Base-by-base conservation (phyloP, 2,888 invertebrate genomes). In the Mechanitis mazaeus region DNA sequence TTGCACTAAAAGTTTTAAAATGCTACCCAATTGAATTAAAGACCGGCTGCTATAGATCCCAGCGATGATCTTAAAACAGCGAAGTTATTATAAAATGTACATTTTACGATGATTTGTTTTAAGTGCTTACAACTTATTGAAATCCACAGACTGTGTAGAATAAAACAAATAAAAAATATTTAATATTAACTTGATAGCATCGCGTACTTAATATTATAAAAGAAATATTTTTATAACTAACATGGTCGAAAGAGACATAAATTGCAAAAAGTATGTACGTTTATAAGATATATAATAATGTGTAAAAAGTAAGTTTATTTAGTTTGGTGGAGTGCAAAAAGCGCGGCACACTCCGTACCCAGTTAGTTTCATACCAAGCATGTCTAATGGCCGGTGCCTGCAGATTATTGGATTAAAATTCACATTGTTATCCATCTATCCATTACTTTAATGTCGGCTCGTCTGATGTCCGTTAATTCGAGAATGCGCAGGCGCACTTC, bases 391-490 rank as follows among this genome's bases (percentile, higher is more conserved):
- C 35, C 12, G 54, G 45, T 59, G 54, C 54, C 54, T 58, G 54
- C 35, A 50, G 28, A 54, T 46, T 33, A 55, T 33, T 59, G 42
- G 35, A 33, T 54, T 45, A 45, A 59, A 45, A 54, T 55, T 55
- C 7, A 31, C 55, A 31, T 47, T 59, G 59, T 60, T 60, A 45
- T 35, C 56, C 53, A 38, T 46, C 53, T 54, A 38, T 53, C 57
- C 56, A 54, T 57, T 38, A 58, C 45, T 50, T 45, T 46, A 38
- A 54, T 53, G 68, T 64, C 70, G 68, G 70, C 60, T 46, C 56
- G 45, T 63, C 62, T 67, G 68, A 67, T 66, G 62, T 47, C 63
- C 63, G 66, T 67, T 67, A 64, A 58, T 56, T 63, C 50, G 50
- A 31, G 31, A 63, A 63, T 45, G 11, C 31, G 54, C 50, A 20